These are phyloP conservation scores for Hippocampus zosterae DNA, from an alignment of 2,113 vertebrate genomes.

Conservation along the genomic window DNA sequence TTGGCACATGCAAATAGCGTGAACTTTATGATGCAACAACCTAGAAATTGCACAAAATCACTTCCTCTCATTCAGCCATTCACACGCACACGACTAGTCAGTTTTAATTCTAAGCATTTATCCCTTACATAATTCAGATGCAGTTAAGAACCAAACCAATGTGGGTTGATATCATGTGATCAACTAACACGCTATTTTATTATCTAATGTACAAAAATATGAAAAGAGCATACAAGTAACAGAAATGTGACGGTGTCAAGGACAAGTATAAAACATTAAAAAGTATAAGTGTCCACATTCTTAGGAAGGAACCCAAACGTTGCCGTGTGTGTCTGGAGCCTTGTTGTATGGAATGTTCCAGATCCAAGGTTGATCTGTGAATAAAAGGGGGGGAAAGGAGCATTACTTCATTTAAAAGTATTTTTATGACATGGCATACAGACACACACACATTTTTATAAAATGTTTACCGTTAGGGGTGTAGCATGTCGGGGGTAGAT, in stretches of 20 bases:
- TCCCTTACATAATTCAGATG: too few species aligned
- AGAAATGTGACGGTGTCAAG: not conserved
- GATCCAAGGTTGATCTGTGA: conserved; percentile 91
- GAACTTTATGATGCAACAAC: too few species aligned
- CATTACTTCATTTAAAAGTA: not conserved
- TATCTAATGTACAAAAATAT: not conserved
- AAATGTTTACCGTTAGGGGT: conserved; percentile 76
- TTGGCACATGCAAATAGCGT: too few species aligned
- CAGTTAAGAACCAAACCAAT: not conserved
- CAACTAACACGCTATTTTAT: not conserved
- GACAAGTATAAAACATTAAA: not conserved
- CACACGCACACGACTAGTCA: too few species aligned
- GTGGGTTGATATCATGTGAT: not conserved
- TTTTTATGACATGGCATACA: not conserved
- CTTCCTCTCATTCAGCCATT: too few species aligned
- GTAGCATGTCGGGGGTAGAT: conserved; percentile 86
- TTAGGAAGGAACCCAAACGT: conserved; percentile 91
- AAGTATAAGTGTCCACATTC: not conserved
- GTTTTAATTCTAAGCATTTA: too few species aligned
- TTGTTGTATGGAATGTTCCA: conserved; percentile 92
- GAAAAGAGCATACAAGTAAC: not conserved
- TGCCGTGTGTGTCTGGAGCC: conserved; percentile 89
- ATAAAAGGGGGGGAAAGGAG: conserved; percentile 9
- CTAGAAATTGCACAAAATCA: too few species aligned
- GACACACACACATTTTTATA: not conserved